A percentile compares a stretch with the other conserved stretches of the same genome.
Evolutionary conservation across 2,113 vertebrate genomes (phyloP).

Genomic region (Vicugna pacos): DNA sequence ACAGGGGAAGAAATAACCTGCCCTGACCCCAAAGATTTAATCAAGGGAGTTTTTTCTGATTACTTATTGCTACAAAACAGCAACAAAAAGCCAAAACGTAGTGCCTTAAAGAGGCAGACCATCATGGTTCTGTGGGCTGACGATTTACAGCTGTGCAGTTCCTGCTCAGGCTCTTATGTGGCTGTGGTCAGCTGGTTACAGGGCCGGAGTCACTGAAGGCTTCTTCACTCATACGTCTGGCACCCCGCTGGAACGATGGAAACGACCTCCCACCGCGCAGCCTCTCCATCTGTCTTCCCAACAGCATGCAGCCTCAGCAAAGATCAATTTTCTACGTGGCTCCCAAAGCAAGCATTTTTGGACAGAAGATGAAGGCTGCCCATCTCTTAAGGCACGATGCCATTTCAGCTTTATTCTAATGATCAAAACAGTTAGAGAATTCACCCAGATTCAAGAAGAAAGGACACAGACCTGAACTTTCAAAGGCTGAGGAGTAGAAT

Average conservation of each 20-base stretch:
- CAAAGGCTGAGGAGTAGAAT: neutral
- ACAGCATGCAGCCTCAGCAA: neutral
- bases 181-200: neutral
- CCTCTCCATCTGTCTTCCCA: neutral
- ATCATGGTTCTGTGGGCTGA: neutral
- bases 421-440: neutral
- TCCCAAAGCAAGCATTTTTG: neutral
- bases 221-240: neutral
- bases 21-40: neutral
- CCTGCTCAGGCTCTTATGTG: neutral
- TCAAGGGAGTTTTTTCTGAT: neutral
- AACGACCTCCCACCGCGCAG: fast-evolving
- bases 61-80: neutral
- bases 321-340: neutral
- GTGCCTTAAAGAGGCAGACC: neutral
- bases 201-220: neutral
- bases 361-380: neutral
- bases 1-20: neutral
- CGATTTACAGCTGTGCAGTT: neutral
- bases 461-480: neutral
- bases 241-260: neutral
- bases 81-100: neutral
- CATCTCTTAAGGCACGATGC: neutral
- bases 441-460: neutral
- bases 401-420: neutral